phyloP scores from a whole-genome alignment of 1,140 invertebrate genomes.

The Calephelis nemesis region DNA sequence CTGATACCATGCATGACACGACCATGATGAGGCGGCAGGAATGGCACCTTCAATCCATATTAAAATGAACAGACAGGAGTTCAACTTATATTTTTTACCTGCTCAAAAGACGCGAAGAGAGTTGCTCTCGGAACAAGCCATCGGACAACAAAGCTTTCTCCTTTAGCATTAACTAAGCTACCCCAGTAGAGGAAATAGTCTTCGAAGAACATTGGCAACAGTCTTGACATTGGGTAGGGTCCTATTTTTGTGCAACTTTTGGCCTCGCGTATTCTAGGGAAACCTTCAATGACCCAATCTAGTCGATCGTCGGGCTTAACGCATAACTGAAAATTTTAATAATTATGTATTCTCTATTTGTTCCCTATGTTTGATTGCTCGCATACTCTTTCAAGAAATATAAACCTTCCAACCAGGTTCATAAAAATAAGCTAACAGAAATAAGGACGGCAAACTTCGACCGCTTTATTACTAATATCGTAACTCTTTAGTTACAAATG shows the following conservation, averaged over 20 bases:
- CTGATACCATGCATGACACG: no score
- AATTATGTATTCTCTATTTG: no score
- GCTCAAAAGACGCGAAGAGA: conserved; percentile 54
- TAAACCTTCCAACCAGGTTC: no score
- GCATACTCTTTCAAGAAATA: no score
- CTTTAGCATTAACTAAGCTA: conserved; percentile 48
- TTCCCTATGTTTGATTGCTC: no score
- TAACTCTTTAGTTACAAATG: no score
- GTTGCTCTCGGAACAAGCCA: conserved; percentile 58
- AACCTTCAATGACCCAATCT: conserved; percentile 70
- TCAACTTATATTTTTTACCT: conserved; percentile 37
- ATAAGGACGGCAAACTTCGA: no score
- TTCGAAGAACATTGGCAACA: conserved; percentile 78
- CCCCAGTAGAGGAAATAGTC: conserved; percentile 88
- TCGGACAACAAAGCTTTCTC: conserved; percentile 44
- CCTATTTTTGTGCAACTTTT: conserved; percentile 73
- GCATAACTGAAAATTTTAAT: conserved; percentile 68
- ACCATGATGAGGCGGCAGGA: no score
- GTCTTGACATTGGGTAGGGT: conserved; percentile 68
- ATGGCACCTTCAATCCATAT: no score
- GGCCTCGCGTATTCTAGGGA: conserved; percentile 74
- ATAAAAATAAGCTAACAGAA: no score
- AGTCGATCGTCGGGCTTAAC: conserved; percentile 74
- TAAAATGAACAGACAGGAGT: neutral
- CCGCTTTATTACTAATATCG: no score